A percentile compares a stretch with the other conserved stretches of the same genome.
Evolutionary conservation across 2,113 vertebrate species (phyloP).

Genomic region (Peromyscus californicus): DNA sequence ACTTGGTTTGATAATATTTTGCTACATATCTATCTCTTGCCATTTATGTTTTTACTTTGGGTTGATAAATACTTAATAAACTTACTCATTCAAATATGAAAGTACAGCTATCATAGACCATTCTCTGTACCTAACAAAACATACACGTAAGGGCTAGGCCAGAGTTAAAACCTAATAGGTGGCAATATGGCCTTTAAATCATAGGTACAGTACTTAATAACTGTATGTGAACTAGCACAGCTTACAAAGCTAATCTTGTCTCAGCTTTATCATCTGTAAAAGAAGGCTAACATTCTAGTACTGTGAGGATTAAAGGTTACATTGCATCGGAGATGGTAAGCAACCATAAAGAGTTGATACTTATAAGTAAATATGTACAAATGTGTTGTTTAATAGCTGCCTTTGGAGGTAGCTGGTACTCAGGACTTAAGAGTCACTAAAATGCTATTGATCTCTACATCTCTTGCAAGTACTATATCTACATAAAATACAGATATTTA

Average conservation of each 20-base stretch:
- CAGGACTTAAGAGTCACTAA: background rate
- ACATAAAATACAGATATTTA: background rate
- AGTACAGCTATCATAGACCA: background rate
- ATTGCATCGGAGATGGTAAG: background rate
- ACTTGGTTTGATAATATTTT: background rate
- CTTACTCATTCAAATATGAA: background rate
- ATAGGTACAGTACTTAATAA: background rate
- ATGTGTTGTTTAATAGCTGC: background rate
- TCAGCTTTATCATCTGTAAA: background rate
- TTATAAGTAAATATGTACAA: background rate
- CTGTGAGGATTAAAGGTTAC: background rate
- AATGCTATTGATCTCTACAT: constrained; percentile 9
- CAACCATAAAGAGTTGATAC: background rate
- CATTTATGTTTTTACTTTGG: background rate
- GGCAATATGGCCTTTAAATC: constrained; percentile 1
- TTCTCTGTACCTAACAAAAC: background rate
- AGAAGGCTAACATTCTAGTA: background rate
- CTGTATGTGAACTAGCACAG: background rate
- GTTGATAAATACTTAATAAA: background rate
- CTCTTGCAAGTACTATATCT: background rate
- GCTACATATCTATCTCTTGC: background rate
- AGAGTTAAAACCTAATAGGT: background rate
- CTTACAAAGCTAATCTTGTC: constrained; percentile 14
- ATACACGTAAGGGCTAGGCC: background rate
- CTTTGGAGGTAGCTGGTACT: background rate